These are phyloP conservation scores for Crocidura indochinensis DNA, from an alignment of 2,797 vertebrate species.

Conservation along the genomic window DNA sequence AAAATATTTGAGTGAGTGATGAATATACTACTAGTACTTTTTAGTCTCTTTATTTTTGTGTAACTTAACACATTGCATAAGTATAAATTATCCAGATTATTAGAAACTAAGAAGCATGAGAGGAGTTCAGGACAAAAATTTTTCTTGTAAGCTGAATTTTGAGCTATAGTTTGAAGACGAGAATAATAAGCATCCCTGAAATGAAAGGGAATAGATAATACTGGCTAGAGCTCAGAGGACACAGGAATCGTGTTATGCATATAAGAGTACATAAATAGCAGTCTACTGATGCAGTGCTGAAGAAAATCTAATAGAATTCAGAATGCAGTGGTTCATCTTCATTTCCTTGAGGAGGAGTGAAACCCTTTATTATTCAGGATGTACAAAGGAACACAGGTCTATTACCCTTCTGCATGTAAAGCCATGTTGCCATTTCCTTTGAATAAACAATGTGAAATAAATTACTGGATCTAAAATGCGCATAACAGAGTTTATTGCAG, in stretches of 20 bases:
- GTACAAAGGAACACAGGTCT: not conserved
- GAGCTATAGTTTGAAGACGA: conserved; percentile 39
- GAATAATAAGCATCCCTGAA: not conserved
- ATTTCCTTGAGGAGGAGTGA: conserved; percentile 65
- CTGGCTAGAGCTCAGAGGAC: not conserved
- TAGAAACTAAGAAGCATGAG: not conserved
- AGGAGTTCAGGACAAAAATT: not conserved
- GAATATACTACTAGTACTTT: not conserved
- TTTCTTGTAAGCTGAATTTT: conserved; percentile 37
- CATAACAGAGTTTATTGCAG: conserved; percentile 28
- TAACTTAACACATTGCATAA: conserved; percentile 6
- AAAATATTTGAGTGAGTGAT: not conserved
- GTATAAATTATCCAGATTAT: conserved; percentile 26
- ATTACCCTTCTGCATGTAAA: not conserved
- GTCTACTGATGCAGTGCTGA: not conserved
- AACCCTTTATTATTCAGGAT: conserved; percentile 40
- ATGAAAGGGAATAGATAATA: conserved; percentile 24
- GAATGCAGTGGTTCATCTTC: conserved; percentile 40
- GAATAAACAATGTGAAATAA: conserved; percentile 68
- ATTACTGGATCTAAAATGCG: conserved; percentile 24
- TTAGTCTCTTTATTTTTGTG: not conserved
- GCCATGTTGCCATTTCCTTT: not conserved
- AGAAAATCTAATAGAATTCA: conserved; percentile 61
- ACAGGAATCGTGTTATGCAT: not conserved
- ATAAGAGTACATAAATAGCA: not conserved